Conservation (phyloP, 2,797 vertebrate genomes). For the Glossophaga mutica region DNA sequence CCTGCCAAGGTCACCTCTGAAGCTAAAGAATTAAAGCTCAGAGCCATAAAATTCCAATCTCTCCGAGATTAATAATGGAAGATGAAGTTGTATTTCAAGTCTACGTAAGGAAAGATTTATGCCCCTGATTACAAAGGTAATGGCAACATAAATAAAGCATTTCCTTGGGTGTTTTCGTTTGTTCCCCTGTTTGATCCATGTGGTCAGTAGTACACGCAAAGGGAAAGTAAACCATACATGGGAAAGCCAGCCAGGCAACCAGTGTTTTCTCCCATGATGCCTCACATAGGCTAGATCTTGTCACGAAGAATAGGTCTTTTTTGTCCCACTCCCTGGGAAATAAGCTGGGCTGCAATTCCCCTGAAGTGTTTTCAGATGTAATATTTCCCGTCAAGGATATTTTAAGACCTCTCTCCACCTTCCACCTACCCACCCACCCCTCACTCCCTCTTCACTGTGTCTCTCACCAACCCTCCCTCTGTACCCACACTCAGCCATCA, state of each 20-base stretch:
- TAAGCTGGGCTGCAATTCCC: not conserved
- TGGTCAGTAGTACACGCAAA: not conserved
- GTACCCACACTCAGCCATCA: not conserved
- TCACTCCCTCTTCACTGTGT: not conserved
- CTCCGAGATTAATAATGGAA: slow-evolving; percentile 42
- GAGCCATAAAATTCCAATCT: not conserved
- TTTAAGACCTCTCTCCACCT: not conserved
- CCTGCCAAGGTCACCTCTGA: slow-evolving; percentile 24
- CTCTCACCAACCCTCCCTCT: not conserved
- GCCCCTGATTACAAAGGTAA: slow-evolving; percentile 52
- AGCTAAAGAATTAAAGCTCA: slow-evolving; percentile 48
- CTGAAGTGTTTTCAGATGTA: not conserved
- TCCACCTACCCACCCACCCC: not conserved
- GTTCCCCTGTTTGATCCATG: not conserved
- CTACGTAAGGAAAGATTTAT: not conserved
- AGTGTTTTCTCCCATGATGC: not conserved
- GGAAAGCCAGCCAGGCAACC: not conserved
- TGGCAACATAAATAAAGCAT: slow-evolving; percentile 43
- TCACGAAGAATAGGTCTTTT: not conserved
- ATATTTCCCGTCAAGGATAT: not conserved
- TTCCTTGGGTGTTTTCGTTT: slow-evolving; percentile 47
- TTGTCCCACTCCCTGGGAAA: not conserved
- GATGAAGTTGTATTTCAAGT: slow-evolving; percentile 51
- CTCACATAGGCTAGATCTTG: not conserved
- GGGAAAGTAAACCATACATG: not conserved